Base-by-base conservation (phyloP, 2,113 vertebrate species). In the Thunnus thynnus region DNA sequence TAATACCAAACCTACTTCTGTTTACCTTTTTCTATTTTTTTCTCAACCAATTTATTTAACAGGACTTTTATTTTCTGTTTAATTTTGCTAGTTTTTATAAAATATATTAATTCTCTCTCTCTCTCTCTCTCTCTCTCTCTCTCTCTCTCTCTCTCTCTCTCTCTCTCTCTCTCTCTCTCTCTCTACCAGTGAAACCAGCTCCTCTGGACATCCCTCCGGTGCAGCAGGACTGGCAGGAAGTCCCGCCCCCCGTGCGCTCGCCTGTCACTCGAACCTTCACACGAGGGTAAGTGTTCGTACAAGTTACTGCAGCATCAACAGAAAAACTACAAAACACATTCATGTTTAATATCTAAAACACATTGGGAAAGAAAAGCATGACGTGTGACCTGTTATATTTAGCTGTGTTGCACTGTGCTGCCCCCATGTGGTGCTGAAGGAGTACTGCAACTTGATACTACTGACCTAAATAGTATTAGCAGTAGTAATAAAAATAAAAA, bases 191-290 rank as follows among this genome's bases (percentile, higher is more conserved):
- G 84, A 98, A 96, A 92, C 97, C 97, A 82, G 96, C 96, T 78
- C 97, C 97, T 46, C 91, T 98, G 78, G 96, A 97, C 93, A 96
- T 98, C 88, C 94, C 94, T 60, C 93, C 96, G 57, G 75, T 96
- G 50, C 94, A 96, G 51, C 92, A 96, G 71, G 97, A 98, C 82
- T 98, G 96, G 96, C 97, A 98, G 84, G 97, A 98, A 90, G 92
- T 98, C 72, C 96, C 96, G 80, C 96, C 97, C 22, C 97, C 97
- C 1, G 95, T 98, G 3, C 95, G 96, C 89, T 98, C 97, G 50
- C 97, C 97, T 30, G 97, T 98, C 92, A 98, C 97, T n/a, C 94
- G 96, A 90, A 97, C 96, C 88, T 98, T 98, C 93, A 96, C 97
- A 50, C 91, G 97, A 90, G 96, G 96, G 97, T 98, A 94, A 96